Evolutionary conservation across 2,888 invertebrate genomes (phyloP), one percentile per base, ranked within the genome.

Genomic region (Adelphocoris suturalis): DNA sequence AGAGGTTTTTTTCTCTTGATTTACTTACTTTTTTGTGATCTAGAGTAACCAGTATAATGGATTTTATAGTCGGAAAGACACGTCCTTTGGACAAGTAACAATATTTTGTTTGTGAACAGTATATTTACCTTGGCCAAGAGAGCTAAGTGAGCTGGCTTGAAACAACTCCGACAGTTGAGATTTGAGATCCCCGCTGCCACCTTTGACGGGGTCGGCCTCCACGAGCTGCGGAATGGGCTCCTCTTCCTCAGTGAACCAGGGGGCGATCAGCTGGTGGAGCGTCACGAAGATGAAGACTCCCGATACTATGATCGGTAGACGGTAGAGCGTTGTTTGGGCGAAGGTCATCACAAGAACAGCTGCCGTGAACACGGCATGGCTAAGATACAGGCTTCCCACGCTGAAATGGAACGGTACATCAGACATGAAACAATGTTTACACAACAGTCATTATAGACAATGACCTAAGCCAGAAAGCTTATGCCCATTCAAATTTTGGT

Each of bases 231-330:
- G 81, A 19, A 84, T 82, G 28, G 80, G 55, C 19, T 90, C 90
- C 48, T 86, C 86, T 12, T 90, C 90, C 27, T 90, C 75, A n/a
- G 80, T 57, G 52, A 90, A 90, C 90, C 90, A 90, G 37, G 90
- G 85, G 19, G 90, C 88, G 13, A 90, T n/a, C 16, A 95, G 85
- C 92, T 96, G 96, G 92, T 96, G 96, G 11, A 94, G 28, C 5
- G 95, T 94, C 46, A 96, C 94, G 4, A 95, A 91, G 4, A 94
- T 93, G 92, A 96, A 95, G 91, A 95, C 94, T 9, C 94, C 93
- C 19, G 95, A 94, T 76, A 96, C 93, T 47, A 95, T 93, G 92
- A 95, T 95, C 92, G 95, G 95, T 11, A 96, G 94, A 19, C 95
- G 93, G 91, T 95, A 94, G 9, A 96, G 92, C 0, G 95, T 95